A percentile compares a stretch with the other conserved stretches of the same genome.
phyloP scores from a whole-genome alignment of 1,140 invertebrate genomes.

The Drosophila ogumai region DNA sequence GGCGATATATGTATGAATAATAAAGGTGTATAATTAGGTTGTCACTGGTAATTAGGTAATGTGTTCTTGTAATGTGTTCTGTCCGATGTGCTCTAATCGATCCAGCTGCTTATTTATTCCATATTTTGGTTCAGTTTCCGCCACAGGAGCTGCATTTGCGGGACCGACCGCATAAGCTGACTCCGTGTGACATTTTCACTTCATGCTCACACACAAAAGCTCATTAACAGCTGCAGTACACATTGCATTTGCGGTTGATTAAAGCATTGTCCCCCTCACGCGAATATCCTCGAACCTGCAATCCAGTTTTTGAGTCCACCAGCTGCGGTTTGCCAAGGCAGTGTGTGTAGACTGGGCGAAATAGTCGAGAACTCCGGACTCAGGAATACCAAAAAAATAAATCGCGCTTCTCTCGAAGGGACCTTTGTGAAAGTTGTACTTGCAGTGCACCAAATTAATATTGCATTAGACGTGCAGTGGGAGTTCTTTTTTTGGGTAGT shows the following conservation, averaged over 20 bases:
- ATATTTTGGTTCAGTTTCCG: slow-evolving; percentile 7
- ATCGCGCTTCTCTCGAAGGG: neutral
- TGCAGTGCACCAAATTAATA: slow-evolving; percentile 27
- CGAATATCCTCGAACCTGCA: slow-evolving; percentile 2
- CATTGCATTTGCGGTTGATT: slow-evolving; percentile 55
- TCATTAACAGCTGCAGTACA: slow-evolving; percentile 49
- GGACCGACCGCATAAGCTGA: slow-evolving; percentile 17
- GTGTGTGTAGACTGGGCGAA: neutral
- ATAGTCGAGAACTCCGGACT: neutral
- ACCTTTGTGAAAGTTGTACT: neutral
- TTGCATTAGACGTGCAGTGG: slow-evolving; percentile 24
- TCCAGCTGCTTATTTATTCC: neutral
- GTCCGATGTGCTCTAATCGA: neutral
- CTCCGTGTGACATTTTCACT: slow-evolving; percentile 23
- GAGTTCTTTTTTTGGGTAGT: neutral
- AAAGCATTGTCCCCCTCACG: slow-evolving; percentile 22
- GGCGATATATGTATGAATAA: neutral
- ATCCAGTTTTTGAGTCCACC: neutral
- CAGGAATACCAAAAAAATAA: neutral
- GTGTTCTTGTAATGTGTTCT: no score
- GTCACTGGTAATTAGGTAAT: neutral
- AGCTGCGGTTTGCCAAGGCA: neutral
- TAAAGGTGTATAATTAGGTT: neutral
- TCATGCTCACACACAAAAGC: slow-evolving; percentile 7
- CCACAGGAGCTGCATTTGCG: slow-evolving; percentile 20